Percentiles rank a stretch among this genome's conserved stretches.
Evolutionary conservation across 1,140 invertebrate genomes (phyloP).

Genomic region (Lycorma delicatula): DNA sequence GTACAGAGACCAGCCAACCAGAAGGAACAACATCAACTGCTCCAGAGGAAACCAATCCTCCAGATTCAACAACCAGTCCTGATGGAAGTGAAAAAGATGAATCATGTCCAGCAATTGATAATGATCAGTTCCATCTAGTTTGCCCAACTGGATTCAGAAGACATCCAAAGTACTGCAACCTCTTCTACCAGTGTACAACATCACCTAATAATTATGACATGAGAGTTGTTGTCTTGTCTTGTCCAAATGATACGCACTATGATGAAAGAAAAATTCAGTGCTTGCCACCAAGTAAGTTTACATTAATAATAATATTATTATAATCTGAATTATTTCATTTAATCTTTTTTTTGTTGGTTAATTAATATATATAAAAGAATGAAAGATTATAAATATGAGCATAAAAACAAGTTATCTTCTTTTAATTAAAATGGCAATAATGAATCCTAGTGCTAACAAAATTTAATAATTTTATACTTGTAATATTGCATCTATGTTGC

Average conservation of each 20-base stretch:
- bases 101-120: conserved; percentile 24
- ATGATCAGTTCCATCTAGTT: conserved; percentile 56
- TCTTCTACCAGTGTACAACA: conserved; percentile 73
- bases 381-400: neutral
- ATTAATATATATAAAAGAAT: neutral
- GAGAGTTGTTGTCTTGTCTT: conserved; percentile 61
- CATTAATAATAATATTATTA: neutral
- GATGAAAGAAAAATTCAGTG: conserved; percentile 64
- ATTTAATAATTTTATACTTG: neutral
- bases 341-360: no score
- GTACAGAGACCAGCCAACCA: conserved; percentile 16
- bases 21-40: conserved; percentile 12
- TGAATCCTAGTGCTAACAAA: neutral
- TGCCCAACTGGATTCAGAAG: conserved; percentile 73
- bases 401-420: no score
- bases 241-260: conserved; percentile 64
- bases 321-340: neutral
- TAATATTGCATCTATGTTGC: no score
- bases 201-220: conserved; percentile 51
- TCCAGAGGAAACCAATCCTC: conserved; percentile 19
- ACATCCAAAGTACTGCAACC: conserved; percentile 73
- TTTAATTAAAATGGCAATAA: conserved; percentile 1
- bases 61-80: conserved; percentile 23
- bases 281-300: conserved; percentile 38
- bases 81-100: no score